These are phyloP conservation scores for Cephalopholis sonnerati DNA, from an alignment of 2,113 vertebrate species.

Conservation along the genomic window DNA sequence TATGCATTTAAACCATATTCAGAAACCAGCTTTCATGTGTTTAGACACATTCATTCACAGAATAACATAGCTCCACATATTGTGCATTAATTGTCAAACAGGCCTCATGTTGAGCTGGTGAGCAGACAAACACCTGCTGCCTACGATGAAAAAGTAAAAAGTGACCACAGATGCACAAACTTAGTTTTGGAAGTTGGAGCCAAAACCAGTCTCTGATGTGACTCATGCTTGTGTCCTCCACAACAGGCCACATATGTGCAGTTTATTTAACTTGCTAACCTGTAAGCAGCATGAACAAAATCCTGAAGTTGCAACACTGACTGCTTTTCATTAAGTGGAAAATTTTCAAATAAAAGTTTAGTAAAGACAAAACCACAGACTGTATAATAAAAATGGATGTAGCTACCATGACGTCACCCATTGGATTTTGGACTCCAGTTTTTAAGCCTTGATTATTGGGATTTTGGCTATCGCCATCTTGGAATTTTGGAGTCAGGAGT, in stretches of 20 bases:
- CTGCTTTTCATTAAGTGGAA: neutral
- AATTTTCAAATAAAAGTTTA: neutral
- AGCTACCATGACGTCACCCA: too few species aligned
- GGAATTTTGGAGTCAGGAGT: too few species aligned
- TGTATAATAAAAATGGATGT: neutral
- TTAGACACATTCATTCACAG: neutral
- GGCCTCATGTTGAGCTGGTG: conserved; percentile 8
- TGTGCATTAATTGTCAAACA: neutral
- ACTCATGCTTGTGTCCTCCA: conserved; percentile 22
- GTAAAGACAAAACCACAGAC: neutral
- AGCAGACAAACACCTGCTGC: conserved; percentile 45
- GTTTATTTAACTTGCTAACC: neutral
- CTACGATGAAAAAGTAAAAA: conserved; percentile 16
- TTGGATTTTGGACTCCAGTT: too few species aligned
- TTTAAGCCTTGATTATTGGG: too few species aligned
- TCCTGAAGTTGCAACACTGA: neutral
- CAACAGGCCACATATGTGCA: neutral
- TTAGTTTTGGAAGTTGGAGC: conserved; percentile 2
- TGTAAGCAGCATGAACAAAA: neutral
- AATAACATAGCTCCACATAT: neutral
- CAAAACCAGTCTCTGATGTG: conserved; percentile 15
- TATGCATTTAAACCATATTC: neutral
- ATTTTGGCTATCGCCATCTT: too few species aligned
- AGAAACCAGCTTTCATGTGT: neutral
- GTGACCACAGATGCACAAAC: conserved; percentile 9